Conservation (phyloP, 2,888 invertebrate genomes). For the Brachyptera putata region DNA sequence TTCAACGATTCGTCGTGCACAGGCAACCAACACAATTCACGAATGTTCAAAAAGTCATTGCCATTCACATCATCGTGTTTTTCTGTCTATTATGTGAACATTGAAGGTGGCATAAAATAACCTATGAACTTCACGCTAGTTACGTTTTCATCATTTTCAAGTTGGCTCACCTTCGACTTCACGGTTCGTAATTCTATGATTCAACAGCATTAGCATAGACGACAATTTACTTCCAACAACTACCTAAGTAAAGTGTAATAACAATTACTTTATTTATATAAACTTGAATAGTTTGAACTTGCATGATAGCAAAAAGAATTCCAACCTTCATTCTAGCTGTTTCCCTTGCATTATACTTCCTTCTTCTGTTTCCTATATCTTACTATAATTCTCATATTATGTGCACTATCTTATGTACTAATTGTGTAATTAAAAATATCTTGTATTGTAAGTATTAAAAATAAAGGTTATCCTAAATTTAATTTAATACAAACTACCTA, state of each 20-base stretch:
- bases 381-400: not conserved
- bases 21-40: no score
- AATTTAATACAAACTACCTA: no score
- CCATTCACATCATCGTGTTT: no score
- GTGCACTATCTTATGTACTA: not conserved
- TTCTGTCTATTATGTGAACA: no score
- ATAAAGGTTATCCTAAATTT: not conserved
- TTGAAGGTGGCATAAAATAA: slow-evolving; percentile 1
- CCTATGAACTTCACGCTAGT: slow-evolving; percentile 16
- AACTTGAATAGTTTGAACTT: no score
- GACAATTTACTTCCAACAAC: not conserved
- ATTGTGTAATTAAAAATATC: not conserved
- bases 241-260: no score
- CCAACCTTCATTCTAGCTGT: not conserved
- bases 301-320: not conserved
- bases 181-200: slow-evolving; percentile 2
- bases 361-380: not conserved
- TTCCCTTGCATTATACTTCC: slow-evolving; percentile 1
- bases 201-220: no score
- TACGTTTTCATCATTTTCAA: not conserved
- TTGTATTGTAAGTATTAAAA: not conserved
- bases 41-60: slow-evolving; percentile 10
- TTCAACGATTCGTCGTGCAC: no score
- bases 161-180: not conserved
- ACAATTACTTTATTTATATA: no score